Conservation (phyloP, 2,113 vertebrate species). For the Pyxicephalus adspersus region DNA sequence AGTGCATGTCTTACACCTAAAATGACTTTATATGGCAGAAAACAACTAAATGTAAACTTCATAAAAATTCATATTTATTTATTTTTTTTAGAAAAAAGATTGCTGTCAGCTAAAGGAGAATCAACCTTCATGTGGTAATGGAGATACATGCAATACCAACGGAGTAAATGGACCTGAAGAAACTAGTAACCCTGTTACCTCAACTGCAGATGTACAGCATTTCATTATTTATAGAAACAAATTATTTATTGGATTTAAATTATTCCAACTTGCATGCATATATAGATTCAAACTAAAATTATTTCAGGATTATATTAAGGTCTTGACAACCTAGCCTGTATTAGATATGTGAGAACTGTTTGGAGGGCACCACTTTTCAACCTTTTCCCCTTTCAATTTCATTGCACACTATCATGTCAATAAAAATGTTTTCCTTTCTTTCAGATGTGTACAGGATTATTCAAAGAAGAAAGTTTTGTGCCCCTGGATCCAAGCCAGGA, state of each 20-base stretch:
- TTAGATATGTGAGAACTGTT: neutral
- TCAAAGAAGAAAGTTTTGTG: conserved; percentile 70
- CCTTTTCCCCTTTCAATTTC: too few relatives aligned
- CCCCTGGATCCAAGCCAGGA: conserved; percentile 81
- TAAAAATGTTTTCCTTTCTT: neutral
- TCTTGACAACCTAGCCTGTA: neutral
- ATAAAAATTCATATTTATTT: neutral
- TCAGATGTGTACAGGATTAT: conserved; percentile 70
- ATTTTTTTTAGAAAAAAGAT: conserved; percentile 22
- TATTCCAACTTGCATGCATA: too few relatives aligned
- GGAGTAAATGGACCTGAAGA: neutral
- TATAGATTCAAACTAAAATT: too few relatives aligned
- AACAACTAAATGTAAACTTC: too few relatives aligned
- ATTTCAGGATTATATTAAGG: neutral
- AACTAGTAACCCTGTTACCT: conserved; percentile 10
- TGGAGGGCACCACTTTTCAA: neutral
- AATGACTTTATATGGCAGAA: too few relatives aligned
- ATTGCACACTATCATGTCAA: too few relatives aligned
- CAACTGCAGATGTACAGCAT: conserved; percentile 3
- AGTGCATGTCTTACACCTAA: too few relatives aligned
- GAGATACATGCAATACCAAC: conserved; percentile 26
- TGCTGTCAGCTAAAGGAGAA: conserved; percentile 41
- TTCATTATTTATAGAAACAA: neutral
- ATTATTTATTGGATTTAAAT: neutral
- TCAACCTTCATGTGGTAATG: conserved; percentile 21